phyloP scores from a whole-genome alignment of 1,140 invertebrate genomes.

The Acromyrmex heyeri region DNA sequence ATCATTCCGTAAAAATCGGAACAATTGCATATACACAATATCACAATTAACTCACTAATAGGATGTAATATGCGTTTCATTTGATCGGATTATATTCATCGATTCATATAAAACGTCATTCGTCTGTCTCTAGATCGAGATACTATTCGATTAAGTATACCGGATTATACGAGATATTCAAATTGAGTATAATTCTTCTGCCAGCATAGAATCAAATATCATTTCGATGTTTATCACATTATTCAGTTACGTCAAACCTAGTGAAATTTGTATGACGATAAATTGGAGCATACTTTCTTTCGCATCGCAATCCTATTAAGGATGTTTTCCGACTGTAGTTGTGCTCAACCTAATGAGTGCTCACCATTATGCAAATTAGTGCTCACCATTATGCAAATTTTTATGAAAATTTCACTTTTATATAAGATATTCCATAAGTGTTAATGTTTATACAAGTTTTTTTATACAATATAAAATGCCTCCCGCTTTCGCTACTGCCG shows the following conservation, averaged over 20 bases:
- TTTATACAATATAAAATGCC: too few relatives aligned
- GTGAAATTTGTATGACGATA: slow-evolving; percentile 4
- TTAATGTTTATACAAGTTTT: too few relatives aligned
- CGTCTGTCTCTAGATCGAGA: slow-evolving; percentile 1
- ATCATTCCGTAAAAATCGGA: slow-evolving; percentile 15
- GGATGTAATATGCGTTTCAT: slow-evolving; percentile 32
- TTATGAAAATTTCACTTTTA: too few relatives aligned
- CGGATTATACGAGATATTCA: slow-evolving; percentile 10
- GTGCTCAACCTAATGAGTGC: too few relatives aligned
- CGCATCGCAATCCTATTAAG: not conserved
- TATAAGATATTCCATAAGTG: too few relatives aligned
- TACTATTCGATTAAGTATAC: slow-evolving; percentile 18
- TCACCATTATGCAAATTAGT: too few relatives aligned
- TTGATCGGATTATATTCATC: slow-evolving; percentile 40
- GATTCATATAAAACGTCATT: slow-evolving; percentile 21
- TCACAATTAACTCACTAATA: slow-evolving; percentile 38
- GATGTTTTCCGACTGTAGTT: too few relatives aligned
- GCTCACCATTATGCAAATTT: too few relatives aligned
- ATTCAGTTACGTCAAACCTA: not conserved
- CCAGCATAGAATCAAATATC: slow-evolving; percentile 25
- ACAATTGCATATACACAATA: slow-evolving; percentile 7
- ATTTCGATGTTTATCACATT: slow-evolving; percentile 30
- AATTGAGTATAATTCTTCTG: slow-evolving; percentile 33
- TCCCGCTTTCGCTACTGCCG: too few relatives aligned
- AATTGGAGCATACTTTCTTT: not conserved